Conservation (phyloP, 2,797 vertebrate genomes). For the Triplophysa yarkandensis region DNA sequence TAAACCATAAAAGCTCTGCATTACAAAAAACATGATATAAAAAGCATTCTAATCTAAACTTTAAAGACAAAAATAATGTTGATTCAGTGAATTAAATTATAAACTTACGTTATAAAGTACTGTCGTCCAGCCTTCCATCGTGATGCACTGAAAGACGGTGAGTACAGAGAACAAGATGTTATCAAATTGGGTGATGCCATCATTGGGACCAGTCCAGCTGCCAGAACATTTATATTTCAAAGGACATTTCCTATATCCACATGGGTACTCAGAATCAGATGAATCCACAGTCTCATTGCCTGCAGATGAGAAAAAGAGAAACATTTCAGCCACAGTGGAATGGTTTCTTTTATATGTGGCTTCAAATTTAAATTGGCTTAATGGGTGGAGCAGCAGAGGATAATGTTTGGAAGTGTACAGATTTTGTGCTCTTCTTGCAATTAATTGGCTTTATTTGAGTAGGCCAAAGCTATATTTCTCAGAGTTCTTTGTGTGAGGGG, state of each 20-base stretch:
- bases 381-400: too few species aligned
- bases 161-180: conserved; percentile 98
- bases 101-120: conserved; percentile 95
- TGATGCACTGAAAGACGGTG: conserved; percentile 99
- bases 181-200: conserved; percentile 98
- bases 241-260: conserved; percentile 87
- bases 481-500: too few species aligned
- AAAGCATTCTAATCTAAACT: neutral
- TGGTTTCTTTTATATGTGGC: too few species aligned
- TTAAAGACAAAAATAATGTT: neutral
- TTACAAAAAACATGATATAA: neutral
- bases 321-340: neutral
- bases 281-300: conserved; percentile 76
- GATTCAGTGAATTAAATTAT: neutral
- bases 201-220: conserved; percentile 92
- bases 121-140: conserved; percentile 99
- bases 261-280: conserved; percentile 86
- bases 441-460: neutral
- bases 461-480: neutral
- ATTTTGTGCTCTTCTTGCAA: neutral
- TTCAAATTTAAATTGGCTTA: too few species aligned
- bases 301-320: conserved; percentile 44
- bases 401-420: too few species aligned
- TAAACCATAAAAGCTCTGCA: neutral
- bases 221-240: conserved; percentile 81